Base-by-base conservation (phyloP, 2,888 invertebrate genomes). In the Tortricodes alternella region DNA sequence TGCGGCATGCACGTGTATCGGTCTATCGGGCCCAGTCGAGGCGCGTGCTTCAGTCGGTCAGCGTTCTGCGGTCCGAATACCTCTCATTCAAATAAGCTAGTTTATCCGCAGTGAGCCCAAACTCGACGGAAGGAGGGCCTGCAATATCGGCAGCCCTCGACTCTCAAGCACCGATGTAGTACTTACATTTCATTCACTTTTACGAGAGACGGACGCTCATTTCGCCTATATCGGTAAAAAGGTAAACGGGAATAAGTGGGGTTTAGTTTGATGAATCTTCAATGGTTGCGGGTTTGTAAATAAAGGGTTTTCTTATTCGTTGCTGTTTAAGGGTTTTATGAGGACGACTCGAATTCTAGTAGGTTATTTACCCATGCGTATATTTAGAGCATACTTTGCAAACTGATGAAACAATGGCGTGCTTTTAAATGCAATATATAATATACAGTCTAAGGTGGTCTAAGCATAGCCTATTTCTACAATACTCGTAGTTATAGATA, bases 31-130 rank as follows among this genome's bases (percentile, higher is more conserved):
- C 63, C 61, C 61, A 65, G 61, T 46, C 59, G 60, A n/a, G n/a
- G 52, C 62, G 61, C 63, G 67, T 61, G 63, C 58, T 58, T 74
- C 69, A 71, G 68, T 72, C 73, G 70, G 65, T 66, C 62, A 65
- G 70, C 70, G 64, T 70, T 73, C 73, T 76, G 80, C 69, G 77
- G 78, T 73, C 64, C 61, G 64, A 65, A 68, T 72, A 72, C 66
- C 66, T 67, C 73, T 71, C 75, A 74, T 71, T 71, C 69, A 76
- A 76, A 79, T 78, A 76, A 71, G 71, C 70, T 67, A 65, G 72
- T 68, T 67, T 73, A 71, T 70, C 64, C 70, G 62, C 62, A 27
- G 46, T 50, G 43, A 56, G 34, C 53, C 56, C 43, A 55, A 41
- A 46, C 46, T 29, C 41, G 34, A 23, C 43, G 21, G 19, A 34